phyloP scores from a whole-genome alignment of 30 jellyfish, hydroid and myxozoan species.

The Rhopilema esculentum region DNA sequence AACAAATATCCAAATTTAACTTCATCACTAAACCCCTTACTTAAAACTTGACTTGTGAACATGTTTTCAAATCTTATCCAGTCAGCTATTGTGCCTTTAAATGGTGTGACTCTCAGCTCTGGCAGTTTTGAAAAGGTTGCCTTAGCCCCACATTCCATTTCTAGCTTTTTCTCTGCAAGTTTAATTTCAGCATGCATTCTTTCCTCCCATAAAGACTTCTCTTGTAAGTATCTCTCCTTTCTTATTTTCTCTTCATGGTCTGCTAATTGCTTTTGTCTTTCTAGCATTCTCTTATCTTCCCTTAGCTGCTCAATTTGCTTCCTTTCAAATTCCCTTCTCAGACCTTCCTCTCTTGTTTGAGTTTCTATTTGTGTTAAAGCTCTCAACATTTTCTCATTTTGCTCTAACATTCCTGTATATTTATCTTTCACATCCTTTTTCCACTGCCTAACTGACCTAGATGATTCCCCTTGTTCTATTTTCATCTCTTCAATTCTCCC shows the following conservation, averaged over 20 bases:
- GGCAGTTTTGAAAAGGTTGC: conserved; percentile 8
- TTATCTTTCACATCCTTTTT: conserved; percentile 9
- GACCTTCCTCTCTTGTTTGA: conserved; percentile 10
- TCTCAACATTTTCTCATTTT: conserved; percentile 19
- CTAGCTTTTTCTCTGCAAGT: conserved; percentile 21
- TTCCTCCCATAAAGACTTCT: conserved; percentile 18
- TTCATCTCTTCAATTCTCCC: conserved; percentile 23
- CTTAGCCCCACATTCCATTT: not conserved
- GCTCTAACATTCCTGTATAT: conserved; percentile 12
- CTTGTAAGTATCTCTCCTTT: conserved; percentile 19
- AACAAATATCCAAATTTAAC: conserved; percentile 35
- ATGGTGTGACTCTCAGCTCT: conserved; percentile 35
- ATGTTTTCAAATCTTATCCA: conserved; percentile 42
- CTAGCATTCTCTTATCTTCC: conserved; percentile 21
- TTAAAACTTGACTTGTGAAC: conserved; percentile 28
- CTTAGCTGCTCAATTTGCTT: conserved; percentile 21
- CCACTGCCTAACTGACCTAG: conserved; percentile 41
- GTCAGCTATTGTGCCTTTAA: conserved; percentile 45
- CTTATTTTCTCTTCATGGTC: conserved; percentile 19
- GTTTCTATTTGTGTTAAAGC: conserved; percentile 14
- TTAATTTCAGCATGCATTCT: conserved; percentile 2
- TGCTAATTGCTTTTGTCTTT: conserved; percentile 25
- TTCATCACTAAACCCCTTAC: conserved; percentile 40
- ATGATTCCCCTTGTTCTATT: conserved; percentile 30
- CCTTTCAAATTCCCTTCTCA: conserved; percentile 8